Conservation (phyloP, 2,888 invertebrate genomes). For the Anorthoa munda region DNA sequence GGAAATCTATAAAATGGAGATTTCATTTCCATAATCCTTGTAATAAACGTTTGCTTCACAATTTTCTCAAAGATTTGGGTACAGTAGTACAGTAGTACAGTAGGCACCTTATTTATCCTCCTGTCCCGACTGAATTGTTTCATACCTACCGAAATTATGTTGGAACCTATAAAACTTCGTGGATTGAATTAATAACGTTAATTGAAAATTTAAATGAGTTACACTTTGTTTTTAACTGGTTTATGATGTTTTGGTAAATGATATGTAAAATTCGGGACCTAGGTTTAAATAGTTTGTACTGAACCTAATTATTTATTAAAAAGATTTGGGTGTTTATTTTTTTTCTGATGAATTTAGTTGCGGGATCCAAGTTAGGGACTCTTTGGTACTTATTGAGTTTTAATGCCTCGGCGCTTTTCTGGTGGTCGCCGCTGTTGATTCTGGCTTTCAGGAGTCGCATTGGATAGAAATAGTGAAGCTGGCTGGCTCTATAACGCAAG, state of each 20-base stretch:
- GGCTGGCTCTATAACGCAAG: too few relatives aligned
- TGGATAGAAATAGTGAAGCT: too few relatives aligned
- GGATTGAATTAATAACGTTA: conserved; percentile 51
- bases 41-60: conserved; percentile 60
- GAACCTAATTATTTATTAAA: neutral
- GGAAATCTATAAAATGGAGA: conserved; percentile 63
- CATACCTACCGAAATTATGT: conserved; percentile 39
- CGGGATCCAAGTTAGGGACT: too few relatives aligned
- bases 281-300: neutral
- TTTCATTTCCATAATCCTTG: conserved; percentile 64
- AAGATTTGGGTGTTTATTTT: too few relatives aligned
- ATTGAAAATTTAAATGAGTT: conserved; percentile 53
- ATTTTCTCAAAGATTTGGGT: conserved; percentile 47
- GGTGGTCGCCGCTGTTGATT: too few relatives aligned
- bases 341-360: too few relatives aligned
- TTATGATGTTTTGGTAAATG: conserved; percentile 47
- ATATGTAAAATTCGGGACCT: conserved; percentile 27
- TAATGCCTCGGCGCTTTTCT: too few relatives aligned
- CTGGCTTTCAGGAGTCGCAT: too few relatives aligned
- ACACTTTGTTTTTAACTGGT: conserved; percentile 35
- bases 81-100: too few relatives aligned
- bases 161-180: conserved; percentile 51
- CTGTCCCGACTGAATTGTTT: conserved; percentile 44
- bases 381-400: too few relatives aligned
- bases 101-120: conserved; percentile 41